phyloP scores from a whole-genome alignment of 2,113 vertebrate genomes.

The Ceuthmochares aereus region DNA sequence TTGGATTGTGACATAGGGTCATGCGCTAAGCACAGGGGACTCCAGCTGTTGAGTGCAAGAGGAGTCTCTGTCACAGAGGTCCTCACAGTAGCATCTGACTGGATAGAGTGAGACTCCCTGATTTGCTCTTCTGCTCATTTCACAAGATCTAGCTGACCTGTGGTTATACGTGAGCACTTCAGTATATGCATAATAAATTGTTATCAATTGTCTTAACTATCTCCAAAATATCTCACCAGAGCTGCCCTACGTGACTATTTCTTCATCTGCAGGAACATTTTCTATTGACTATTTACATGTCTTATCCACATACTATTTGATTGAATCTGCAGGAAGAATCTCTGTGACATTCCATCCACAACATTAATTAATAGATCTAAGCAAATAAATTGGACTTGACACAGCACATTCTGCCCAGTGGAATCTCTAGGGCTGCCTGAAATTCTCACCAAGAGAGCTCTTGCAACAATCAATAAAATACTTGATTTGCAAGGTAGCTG shows the following conservation, averaged over 20 bases:
- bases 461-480: background rate
- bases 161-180: background rate
- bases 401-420: background rate
- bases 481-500: background rate
- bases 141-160: background rate
- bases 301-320: background rate
- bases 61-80: background rate
- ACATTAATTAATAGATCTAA: background rate
- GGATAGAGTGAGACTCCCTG: background rate
- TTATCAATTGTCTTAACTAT: background rate
- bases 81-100: background rate
- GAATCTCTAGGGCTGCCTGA: background rate
- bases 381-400: constrained; percentile 6
- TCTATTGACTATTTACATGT: background rate
- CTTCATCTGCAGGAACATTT: background rate
- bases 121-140: background rate
- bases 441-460: background rate
- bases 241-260: background rate
- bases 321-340: background rate
- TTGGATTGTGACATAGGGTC: background rate
- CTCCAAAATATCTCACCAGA: background rate
- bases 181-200: background rate
- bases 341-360: background rate
- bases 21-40: background rate
- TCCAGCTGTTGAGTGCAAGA: background rate